Evolutionary conservation across 2,113 vertebrate genomes (phyloP), one percentile per base, ranked within the genome.

Genomic region (Nicator chloris): DNA sequence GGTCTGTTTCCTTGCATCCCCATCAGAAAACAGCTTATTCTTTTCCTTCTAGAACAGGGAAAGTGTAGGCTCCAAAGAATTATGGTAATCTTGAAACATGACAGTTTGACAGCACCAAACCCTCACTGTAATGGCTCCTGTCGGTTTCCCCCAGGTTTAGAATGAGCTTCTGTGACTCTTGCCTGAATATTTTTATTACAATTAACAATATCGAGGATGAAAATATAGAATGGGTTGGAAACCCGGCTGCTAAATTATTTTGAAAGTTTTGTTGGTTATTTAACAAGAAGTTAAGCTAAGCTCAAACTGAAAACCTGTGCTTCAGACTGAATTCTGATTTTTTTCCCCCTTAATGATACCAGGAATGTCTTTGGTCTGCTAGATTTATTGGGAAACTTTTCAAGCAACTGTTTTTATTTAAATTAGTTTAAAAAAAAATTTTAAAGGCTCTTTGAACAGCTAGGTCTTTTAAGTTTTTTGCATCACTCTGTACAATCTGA

Each of bases 51-150:
- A 57, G 33, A 72, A 11, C 37, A 69, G 60, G 88, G 88, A 26
- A 92, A 92, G 44, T 4, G 33, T 64, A 42, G 83, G 80, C 71
- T 89, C 72, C 84, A 64, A 92, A 95, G 79, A 76, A 68, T 75
- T 64, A 23, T 44, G 40, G 88, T 92, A 83, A 86, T 37, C 39
- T 42, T 59, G 15, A 73, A 87, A 76, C 47, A 76, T 47, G 28
- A 77, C 79, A 93, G 33, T 86, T 88, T 95, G 84, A 91, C 82
- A 94, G 82, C 88, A 71, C 45, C 72, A 93, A 82, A 24, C 35
- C 53, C 54, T 66, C 17, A 8, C 68, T 30, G 19, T 80, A 92
- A 94, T 95, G 90, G 72, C 76, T 95, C 92, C 72, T 59, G 69
- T 56, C 22, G 4, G 50, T 77, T 96, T 45, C 56, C 89, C 88